A percentile compares a stretch with the other conserved stretches of the same genome.
Conservation (phyloP, 2,797 vertebrate species). For the Smutsia gigantea region DNA sequence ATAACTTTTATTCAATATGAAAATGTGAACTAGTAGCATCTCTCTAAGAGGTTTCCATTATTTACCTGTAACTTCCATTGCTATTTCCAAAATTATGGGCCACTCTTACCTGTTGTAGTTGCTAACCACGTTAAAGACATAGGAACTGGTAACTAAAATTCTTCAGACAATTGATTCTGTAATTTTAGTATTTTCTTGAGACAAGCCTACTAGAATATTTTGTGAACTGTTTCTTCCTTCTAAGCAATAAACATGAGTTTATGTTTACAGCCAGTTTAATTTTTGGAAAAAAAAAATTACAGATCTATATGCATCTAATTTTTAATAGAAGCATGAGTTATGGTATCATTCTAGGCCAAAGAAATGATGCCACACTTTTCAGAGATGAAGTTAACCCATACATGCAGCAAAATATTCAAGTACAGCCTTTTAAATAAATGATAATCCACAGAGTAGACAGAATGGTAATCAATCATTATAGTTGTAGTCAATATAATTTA, state of each 20-base stretch:
- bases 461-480: background rate
- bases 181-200: background rate
- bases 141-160: background rate
- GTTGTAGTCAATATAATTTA: background rate
- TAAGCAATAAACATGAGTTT: constrained; percentile 33
- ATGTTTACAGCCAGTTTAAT: background rate
- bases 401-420: background rate
- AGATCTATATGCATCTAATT: constrained; percentile 17
- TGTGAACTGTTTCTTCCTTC: background rate
- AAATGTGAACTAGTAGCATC: background rate
- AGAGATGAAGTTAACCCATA: background rate
- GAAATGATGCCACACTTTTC: background rate
- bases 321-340: background rate
- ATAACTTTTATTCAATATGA: background rate
- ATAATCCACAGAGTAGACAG: background rate
- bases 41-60: background rate
- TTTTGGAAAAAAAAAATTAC: background rate
- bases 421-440: background rate
- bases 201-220: background rate
- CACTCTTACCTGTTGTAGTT: background rate
- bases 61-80: background rate
- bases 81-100: background rate
- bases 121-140: background rate
- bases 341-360: background rate
- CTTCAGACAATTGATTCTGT: background rate